Evolutionary conservation across 2,888 invertebrate genomes (phyloP).

Genomic region (Caenorhabditis wallacei): DNA sequence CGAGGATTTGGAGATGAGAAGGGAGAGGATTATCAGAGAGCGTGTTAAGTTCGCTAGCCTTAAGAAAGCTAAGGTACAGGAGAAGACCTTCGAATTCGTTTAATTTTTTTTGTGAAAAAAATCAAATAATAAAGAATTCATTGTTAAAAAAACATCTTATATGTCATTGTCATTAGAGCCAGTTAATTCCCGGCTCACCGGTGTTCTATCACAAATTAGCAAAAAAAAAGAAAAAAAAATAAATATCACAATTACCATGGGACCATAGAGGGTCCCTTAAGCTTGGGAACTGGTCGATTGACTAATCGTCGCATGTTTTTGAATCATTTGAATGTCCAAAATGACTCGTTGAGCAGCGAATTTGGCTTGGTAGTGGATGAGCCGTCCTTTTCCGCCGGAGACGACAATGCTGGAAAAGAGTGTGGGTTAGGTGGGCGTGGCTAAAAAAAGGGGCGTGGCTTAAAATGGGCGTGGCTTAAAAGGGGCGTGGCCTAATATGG

Average conservation of each 20-base stretch:
- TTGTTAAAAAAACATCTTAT: too few relatives aligned
- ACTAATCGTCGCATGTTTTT: neutral
- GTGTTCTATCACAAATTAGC: too few relatives aligned
- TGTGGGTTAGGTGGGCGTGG: too few relatives aligned
- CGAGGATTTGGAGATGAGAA: conserved; percentile 81
- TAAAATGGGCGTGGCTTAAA: too few relatives aligned
- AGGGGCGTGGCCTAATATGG: too few relatives aligned
- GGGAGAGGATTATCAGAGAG: conserved; percentile 69
- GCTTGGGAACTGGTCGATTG: conserved; percentile 16
- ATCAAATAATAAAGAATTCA: too few relatives aligned
- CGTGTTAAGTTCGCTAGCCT: conserved; percentile 67
- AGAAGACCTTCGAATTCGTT: conserved; percentile 55
- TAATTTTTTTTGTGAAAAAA: conserved; percentile 3
- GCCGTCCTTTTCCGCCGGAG: conserved; percentile 62
- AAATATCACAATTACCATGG: too few relatives aligned
- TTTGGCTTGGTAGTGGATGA: conserved; percentile 57
- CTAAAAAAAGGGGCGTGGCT: neutral
- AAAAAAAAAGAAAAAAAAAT: too few relatives aligned
- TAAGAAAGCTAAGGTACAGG: conserved; percentile 58
- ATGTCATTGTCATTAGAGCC: too few relatives aligned
- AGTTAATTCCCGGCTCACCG: too few relatives aligned
- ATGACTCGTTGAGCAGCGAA: conserved; percentile 40
- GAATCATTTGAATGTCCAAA: conserved; percentile 37
- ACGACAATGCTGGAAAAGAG: conserved; percentile 63
- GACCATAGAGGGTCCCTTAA: too few relatives aligned